Base-by-base conservation (phyloP, 2,113 vertebrate species). In the Micronisus gabar region DNA sequence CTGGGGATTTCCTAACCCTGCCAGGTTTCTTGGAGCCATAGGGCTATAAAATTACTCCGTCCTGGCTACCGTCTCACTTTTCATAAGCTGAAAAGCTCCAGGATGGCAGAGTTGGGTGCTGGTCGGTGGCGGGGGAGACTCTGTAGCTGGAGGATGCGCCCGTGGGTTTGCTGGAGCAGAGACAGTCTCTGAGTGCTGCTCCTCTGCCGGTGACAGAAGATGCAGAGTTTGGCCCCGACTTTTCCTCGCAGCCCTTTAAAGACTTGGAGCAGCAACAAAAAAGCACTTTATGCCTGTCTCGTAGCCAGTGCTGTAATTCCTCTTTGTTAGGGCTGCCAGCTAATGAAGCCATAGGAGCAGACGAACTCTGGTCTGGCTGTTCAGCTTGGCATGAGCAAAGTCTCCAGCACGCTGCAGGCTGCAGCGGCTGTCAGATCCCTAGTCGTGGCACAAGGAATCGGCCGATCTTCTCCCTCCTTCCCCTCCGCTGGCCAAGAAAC, bases 401-500 rank as follows among this genome's bases (percentile, higher is more conserved):
- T 45, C 26, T 32, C 50, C 7, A 9, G 38, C 40, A 32, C 1
- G 7, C 68, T 11, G 48, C 21, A 8, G n/a, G 40, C 76, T 59
- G 74, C 79, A 10, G 66, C 25, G 19, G 38, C 73, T 8, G 2
- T 13, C 17, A 8, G 40, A 45, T 45, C 38, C 38, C 26, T 30
- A 34, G 7, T 25, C 1, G 2, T 1, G 9, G 95, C 95, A 88
- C 90, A 81, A 81, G 52, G 96, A 95, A 94, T 94, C 52, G 41
- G 56, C 95, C 43, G 71, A 91, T 95, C 95, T 97, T 95, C 95
- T 98, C 98, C 97, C 98, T 98, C 88, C 96, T 97, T 98, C 98
- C 97, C 97, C 98, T 95, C 98, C 97, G 22, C 98, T 98, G 55
- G 91, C 98, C 97, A 98, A 98, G 97, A 98, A 98, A 74, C 96